These are phyloP conservation scores for Gastrophysa polygoni DNA, from an alignment of 2,888 invertebrate genomes.

Conservation along the genomic window DNA sequence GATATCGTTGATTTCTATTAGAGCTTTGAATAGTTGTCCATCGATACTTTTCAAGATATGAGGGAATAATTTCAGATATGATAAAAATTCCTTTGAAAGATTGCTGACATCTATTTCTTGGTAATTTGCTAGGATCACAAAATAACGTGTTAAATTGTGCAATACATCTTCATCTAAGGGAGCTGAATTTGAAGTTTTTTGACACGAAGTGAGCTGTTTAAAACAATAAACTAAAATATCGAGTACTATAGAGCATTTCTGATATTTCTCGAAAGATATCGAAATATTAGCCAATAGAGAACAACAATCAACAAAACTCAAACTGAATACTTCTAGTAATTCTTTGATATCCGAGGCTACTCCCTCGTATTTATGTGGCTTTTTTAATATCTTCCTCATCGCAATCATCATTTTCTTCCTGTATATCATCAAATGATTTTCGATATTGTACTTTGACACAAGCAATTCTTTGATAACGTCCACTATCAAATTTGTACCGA, in stretches of 20 bases:
- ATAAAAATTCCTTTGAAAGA: conserved; percentile 63
- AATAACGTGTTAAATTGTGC: conserved; percentile 34
- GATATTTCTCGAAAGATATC: conserved; percentile 18
- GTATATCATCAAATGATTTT: conserved; percentile 59
- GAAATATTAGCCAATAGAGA: conserved; percentile 53
- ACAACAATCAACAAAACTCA: conserved; percentile 56
- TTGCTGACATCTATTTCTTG: conserved; percentile 53
- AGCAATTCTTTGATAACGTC: conserved; percentile 31
- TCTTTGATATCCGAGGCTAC: conserved; percentile 50
- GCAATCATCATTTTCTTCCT: conserved; percentile 61
- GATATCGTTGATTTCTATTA: conserved; percentile 61
- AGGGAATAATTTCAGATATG: conserved; percentile 68
- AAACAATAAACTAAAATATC: conserved; percentile 41
- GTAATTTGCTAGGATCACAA: conserved; percentile 32
- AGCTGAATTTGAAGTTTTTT: conserved; percentile 27
- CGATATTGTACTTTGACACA: conserved; percentile 21
- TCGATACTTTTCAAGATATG: conserved; percentile 62
- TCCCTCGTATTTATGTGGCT: conserved; percentile 51
- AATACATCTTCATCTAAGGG: conserved; percentile 38
- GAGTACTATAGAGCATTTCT: conserved; percentile 18
- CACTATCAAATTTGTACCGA: conserved; percentile 50
- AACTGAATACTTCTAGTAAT: conserved; percentile 58
- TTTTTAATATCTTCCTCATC: conserved; percentile 58
- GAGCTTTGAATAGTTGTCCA: conserved; percentile 62
- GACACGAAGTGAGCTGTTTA: conserved; percentile 31